Evolutionary conservation across 2,797 vertebrate genomes (phyloP).

Genomic region (Xenentodon cancila): DNA sequence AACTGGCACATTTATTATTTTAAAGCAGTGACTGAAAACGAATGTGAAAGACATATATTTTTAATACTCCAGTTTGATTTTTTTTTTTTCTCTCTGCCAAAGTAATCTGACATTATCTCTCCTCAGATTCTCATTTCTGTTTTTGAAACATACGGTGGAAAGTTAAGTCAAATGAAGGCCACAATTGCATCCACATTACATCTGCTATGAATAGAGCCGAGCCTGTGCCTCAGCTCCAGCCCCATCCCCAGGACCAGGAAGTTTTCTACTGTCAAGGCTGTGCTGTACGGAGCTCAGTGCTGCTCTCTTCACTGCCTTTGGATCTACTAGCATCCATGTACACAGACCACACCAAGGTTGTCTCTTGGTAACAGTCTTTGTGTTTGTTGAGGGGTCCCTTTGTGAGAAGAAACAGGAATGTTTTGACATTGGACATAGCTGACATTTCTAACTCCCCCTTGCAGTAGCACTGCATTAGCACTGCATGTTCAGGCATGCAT

Average conservation of each 20-base stretch:
- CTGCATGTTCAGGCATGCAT: constrained; percentile 16
- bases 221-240: constrained; percentile 1
- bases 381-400: constrained; percentile 26
- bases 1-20: constrained; percentile 3
- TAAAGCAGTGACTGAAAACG: neutral
- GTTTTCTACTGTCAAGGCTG: constrained; percentile 19
- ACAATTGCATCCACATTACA: constrained; percentile 1
- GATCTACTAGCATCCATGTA: neutral
- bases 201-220: constrained; percentile 31
- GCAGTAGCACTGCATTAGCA: constrained; percentile 5
- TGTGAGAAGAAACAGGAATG: constrained; percentile 59
- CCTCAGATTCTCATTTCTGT: constrained; percentile 6
- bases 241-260: neutral
- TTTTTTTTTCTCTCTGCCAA: neutral
- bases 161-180: constrained; percentile 29
- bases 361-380: constrained; percentile 44
- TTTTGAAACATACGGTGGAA: constrained; percentile 5
- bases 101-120: neutral
- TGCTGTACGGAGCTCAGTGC: constrained; percentile 5
- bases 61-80: constrained; percentile 1
- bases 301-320: constrained; percentile 1
- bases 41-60: neutral
- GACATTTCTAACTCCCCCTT: neutral
- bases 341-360: constrained; percentile 29
- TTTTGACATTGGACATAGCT: constrained; percentile 53